Evolutionary conservation across 2,113 vertebrate species (phyloP).

Genomic region (Neolamprologus modestus): DNA sequence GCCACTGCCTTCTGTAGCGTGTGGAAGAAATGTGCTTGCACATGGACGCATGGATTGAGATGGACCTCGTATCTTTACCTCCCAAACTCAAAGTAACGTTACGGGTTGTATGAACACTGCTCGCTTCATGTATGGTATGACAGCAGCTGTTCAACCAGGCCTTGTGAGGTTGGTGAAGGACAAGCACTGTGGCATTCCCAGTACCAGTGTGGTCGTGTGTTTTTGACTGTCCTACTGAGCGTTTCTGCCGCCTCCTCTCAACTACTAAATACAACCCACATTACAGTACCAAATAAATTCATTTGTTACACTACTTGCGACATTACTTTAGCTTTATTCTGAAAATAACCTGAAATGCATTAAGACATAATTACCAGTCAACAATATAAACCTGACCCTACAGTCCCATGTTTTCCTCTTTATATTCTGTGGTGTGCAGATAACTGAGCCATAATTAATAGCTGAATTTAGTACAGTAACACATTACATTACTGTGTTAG

Average conservation of each 20-base stretch:
- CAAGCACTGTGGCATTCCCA: background rate
- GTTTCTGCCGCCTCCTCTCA: background rate
- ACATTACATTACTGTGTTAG: background rate
- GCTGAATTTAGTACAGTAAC: background rate
- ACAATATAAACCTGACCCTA: background rate
- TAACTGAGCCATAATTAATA: background rate
- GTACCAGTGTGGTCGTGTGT: background rate
- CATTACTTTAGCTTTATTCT: background rate
- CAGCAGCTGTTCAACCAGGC: background rate
- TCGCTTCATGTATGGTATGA: background rate
- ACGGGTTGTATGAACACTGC: background rate
- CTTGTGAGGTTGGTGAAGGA: background rate
- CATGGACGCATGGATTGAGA: background rate
- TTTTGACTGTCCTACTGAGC: background rate
- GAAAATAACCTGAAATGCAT: background rate
- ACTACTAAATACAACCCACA: background rate
- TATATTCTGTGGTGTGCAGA: background rate
- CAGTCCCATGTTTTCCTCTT: background rate
- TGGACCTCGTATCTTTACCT: background rate
- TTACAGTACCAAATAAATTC: background rate
- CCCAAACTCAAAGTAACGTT: background rate
- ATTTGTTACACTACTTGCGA: background rate
- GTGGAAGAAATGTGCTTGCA: background rate
- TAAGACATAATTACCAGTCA: background rate
- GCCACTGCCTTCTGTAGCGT: background rate